Evolutionary conservation across 1,140 invertebrate species (phyloP).

Genomic region (Drosophila ananassae): DNA sequence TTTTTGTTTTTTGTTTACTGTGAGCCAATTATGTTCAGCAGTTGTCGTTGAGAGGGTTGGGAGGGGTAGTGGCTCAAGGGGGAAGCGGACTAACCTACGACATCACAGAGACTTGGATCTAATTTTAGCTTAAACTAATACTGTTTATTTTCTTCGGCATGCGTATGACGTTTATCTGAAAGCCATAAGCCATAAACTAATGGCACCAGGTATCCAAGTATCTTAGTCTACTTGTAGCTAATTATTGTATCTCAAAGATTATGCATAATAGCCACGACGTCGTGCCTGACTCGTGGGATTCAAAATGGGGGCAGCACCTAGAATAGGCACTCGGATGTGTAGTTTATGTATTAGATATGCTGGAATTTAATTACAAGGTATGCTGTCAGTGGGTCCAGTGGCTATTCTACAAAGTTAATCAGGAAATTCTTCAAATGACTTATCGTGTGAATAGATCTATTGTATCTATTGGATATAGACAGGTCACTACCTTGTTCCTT

Average conservation of each 20-base stretch:
- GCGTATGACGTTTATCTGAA: slow-evolving; percentile 49
- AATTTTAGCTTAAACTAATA: slow-evolving; percentile 54
- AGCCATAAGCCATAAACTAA: slow-evolving; percentile 56
- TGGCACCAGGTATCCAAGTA: slow-evolving; percentile 2
- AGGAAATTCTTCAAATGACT: slow-evolving; percentile 45
- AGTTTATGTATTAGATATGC: slow-evolving; percentile 9
- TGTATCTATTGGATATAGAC: too few species aligned
- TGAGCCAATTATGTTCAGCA: slow-evolving; percentile 79
- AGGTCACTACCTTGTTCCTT: too few species aligned
- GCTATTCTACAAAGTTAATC: slow-evolving; percentile 19
- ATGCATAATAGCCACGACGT: slow-evolving; percentile 33
- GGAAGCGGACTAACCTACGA: slow-evolving; percentile 42
- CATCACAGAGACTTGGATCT: slow-evolving; percentile 8
- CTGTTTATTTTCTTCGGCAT: slow-evolving; percentile 44
- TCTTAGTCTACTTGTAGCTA: slow-evolving; percentile 34
- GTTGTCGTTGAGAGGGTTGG: slow-evolving; percentile 60
- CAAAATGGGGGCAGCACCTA: background rate
- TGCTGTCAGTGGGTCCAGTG: slow-evolving; percentile 1
- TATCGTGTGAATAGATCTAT: too few species aligned
- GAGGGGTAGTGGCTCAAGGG: background rate
- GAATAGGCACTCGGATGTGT: background rate
- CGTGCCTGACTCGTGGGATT: slow-evolving; percentile 39
- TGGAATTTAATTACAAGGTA: slow-evolving; percentile 6
- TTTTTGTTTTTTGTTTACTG: slow-evolving; percentile 28
- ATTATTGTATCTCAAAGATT: slow-evolving; percentile 55